Evolutionary conservation across 2,113 vertebrate species (phyloP), one percentile per base, ranked within the genome.

Genomic region (Dendropsophus ebraccatus): DNA sequence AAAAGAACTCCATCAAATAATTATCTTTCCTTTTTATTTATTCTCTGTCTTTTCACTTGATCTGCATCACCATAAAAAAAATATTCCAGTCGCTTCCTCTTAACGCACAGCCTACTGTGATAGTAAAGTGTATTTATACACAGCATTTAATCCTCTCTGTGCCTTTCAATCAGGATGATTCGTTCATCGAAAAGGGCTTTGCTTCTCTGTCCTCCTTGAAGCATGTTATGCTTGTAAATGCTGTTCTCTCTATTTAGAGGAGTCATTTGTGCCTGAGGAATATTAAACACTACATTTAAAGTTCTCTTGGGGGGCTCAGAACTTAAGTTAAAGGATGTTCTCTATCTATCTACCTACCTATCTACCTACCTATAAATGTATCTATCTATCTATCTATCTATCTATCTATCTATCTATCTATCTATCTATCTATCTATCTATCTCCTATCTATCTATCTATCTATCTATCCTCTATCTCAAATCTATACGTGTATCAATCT

Each of bases 31-130:
- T 90, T 90, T 93, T 93, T 94, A 92, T 94, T 94, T 93, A 94
- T 93, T 91, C 91, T 91, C 91, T 91, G 91, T 91, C 91, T 93
- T 93, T 94, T 91, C 90, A 90, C 93, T 93, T 82, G 90, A 93
- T 95, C 93, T 94, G 93, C 94, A 93, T 94, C 93, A 89, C 91
- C 88, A 92, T 94, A 94, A 94, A 94, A 94, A 94, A 94, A 92
- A 41, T 93, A 94, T 92, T 91, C 90, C 90, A 82, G 89, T 88
- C 89, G 91, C 32, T 90, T 91, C 88, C 88, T 91, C 90, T 88
- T 91, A 90, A 90, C 88, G 84, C 90, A 11, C 76, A 92, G 90
- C 90, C 90, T 91, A 91, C 89, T 60, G 56, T 69, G 89, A 91
- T 82, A 91, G 93, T 92, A 91, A 94, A 93, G 92, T 73, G 87